Evolutionary conservation across 2,113 vertebrate species (phyloP), one percentile per base, ranked within the genome.

Genomic region (Delphinapterus leucas): DNA sequence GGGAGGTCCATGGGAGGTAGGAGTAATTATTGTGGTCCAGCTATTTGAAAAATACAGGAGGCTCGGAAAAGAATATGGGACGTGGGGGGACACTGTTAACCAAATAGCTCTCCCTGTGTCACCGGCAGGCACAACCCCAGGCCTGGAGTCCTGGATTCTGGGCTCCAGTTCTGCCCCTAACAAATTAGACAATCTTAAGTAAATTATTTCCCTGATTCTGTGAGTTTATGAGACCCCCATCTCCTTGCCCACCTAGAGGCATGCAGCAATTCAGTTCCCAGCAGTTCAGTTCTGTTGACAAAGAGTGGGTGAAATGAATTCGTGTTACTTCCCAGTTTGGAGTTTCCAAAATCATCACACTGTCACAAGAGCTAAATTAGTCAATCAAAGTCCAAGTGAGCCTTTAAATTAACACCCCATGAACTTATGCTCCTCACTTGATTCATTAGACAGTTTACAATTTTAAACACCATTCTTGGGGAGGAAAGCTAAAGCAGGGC

Each of bases 281-380:
- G 89, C 28, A 38, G 11, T 49, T 70, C 44, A 25, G 17, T 31
- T 60, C 6, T 61, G 28, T 67, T 61, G 70, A 70, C 76, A 55
- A 14, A 18, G 12, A 76, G 10, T 53, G 85, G 90, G 70, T 41
- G 89, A 77, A 81, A 76, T 53, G 76, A 76, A 77, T 82, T 90
- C 23, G 84, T 87, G 49, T 76, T 55, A 33, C 71, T 71, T 88
- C 88, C 81, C 38, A 14, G 79, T 55, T 7, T 81, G 70, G 77
- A 81, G 68, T 83, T 92, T 85, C 76, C 92, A 55, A 93, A 80
- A 65, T 71, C 28, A 81, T 90, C 93, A 44, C 74, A 6, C 14
- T 21, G 36, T 80, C 93, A 61, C 36, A 70, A 41, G 65, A 81
- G 85, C 49, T 86, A 93, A 95, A 88, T 95, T 82, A 93, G 87